Conservation (phyloP, 2,113 vertebrate genomes). For the Labeo rohita region DNA sequence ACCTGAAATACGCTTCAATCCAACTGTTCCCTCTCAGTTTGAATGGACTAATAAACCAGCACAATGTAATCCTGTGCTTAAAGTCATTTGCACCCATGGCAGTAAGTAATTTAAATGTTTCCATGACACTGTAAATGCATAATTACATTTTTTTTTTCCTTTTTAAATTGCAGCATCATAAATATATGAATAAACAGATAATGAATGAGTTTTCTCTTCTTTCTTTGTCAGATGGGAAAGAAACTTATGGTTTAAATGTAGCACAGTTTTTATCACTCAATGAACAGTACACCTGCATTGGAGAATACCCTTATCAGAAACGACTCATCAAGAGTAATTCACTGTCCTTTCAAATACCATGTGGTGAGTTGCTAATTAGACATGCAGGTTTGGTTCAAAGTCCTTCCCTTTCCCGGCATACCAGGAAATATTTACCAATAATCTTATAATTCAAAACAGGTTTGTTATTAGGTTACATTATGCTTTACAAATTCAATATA, state of each 20-base stretch:
- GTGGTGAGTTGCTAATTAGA: constrained; percentile 36
- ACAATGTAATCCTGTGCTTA: background rate
- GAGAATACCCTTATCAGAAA: background rate
- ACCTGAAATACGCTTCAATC: accelerated
- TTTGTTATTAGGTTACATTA: no score
- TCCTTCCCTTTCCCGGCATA: background rate
- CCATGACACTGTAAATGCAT: background rate
- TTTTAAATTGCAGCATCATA: no score
- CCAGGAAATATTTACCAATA: background rate
- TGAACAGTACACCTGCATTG: background rate
- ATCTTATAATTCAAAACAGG: background rate
- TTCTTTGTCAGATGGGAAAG: background rate
- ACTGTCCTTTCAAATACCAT: accelerated
- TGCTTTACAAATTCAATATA: no score
- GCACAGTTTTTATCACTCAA: background rate
- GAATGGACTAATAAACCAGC: background rate
- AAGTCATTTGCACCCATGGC: constrained; percentile 41
- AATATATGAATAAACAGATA: background rate
- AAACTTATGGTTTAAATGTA: background rate
- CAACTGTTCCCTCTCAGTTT: constrained; percentile 40
- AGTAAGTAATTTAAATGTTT: constrained; percentile 52
- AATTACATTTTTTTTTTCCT: background rate
- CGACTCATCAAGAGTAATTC: background rate
- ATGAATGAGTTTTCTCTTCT: background rate
- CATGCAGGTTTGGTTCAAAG: background rate